Evolutionary conservation across 1,140 invertebrate species (phyloP).

Genomic region (Cepaea nemoralis): DNA sequence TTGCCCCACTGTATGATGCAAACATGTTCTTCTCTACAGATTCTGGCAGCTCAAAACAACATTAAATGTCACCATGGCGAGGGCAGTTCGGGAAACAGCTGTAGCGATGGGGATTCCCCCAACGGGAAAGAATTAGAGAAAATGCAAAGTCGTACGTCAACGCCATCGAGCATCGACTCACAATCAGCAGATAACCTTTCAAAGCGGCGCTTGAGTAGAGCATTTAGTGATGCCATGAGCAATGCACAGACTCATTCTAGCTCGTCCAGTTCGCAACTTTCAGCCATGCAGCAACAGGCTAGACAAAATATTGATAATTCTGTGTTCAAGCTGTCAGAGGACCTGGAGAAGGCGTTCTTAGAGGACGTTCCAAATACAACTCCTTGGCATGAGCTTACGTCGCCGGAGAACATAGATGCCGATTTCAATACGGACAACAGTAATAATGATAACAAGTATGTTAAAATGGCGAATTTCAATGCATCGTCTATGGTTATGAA

Average conservation of each 20-base stretch:
- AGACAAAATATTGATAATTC: not conserved
- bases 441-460: not conserved
- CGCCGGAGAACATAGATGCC: not conserved
- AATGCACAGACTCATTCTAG: not conserved
- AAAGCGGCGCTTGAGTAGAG: not conserved
- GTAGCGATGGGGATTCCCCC: not conserved
- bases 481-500: not conserved
- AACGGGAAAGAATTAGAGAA: not conserved
- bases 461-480: slow-evolving; percentile 6
- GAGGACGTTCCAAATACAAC: not conserved
- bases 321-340: slow-evolving; percentile 26
- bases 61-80: not conserved
- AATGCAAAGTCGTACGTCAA: not conserved
- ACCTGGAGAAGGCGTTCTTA: slow-evolving; percentile 27
- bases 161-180: not conserved
- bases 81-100: not conserved
- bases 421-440: not conserved
- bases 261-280: not conserved
- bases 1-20: no score
- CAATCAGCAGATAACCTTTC: not conserved
- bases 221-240: slow-evolving; percentile 13
- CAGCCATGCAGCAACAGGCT: slow-evolving; percentile 21
- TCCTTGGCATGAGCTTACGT: slow-evolving; percentile 29
- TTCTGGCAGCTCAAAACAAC: slow-evolving; percentile 4
- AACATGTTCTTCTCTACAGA: slow-evolving; percentile 10